phyloP scores from a whole-genome alignment of 2,888 invertebrate genomes.

The Polia nebulosa region DNA sequence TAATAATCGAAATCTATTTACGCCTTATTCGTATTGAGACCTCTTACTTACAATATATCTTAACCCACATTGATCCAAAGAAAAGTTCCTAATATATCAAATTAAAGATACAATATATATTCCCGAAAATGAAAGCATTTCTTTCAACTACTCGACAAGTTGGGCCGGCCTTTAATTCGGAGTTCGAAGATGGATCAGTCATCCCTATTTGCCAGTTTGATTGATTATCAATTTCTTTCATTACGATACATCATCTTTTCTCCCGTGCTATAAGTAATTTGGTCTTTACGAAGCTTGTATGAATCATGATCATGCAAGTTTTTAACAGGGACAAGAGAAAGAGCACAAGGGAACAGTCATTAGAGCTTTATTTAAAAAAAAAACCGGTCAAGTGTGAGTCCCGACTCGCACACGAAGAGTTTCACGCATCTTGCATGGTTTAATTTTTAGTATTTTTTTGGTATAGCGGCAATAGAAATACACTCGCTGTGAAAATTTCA shows the following conservation, averaged over 20 bases:
- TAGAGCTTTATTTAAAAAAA: background rate
- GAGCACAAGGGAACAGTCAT: background rate
- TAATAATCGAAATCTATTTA: background rate
- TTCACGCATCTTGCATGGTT: too few relatives aligned
- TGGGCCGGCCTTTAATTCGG: slow-evolving; percentile 38
- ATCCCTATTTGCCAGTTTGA: slow-evolving; percentile 48
- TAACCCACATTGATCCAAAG: background rate
- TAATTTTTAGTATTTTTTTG: too few relatives aligned
- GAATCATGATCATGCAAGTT: background rate
- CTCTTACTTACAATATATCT: background rate
- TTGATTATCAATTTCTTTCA: slow-evolving; percentile 50
- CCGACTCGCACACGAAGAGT: too few relatives aligned
- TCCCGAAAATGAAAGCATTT: slow-evolving; percentile 16
- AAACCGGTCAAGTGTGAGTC: too few relatives aligned
- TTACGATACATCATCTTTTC: slow-evolving; percentile 43
- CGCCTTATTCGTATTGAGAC: background rate
- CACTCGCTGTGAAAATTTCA: too few relatives aligned
- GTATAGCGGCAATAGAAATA: too few relatives aligned
- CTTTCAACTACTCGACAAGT: slow-evolving; percentile 28
- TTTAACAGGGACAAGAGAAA: background rate
- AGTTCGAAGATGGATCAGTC: slow-evolving; percentile 52
- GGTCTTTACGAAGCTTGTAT: background rate
- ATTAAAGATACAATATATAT: slow-evolving; percentile 21
- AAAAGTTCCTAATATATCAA: background rate
- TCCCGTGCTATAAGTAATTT: slow-evolving; percentile 22